These are phyloP conservation scores for Ptiloglossa arizonensis DNA, from an alignment of 1,140 invertebrate species.

Conservation along the genomic window DNA sequence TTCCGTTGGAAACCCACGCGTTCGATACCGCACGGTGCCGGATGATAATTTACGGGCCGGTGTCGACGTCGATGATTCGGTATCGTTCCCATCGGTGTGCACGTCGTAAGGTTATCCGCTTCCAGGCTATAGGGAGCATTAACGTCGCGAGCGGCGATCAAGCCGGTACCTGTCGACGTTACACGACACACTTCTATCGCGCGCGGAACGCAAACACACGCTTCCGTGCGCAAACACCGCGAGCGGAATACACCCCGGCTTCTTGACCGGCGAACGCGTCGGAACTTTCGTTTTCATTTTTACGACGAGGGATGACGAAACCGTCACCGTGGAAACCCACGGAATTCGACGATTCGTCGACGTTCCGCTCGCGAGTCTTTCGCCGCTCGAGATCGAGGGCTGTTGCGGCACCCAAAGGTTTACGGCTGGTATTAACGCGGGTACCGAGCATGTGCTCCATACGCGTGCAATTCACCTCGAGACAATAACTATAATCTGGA, in stretches of 20 bases:
- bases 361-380: no score
- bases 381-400: no score
- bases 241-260: neutral
- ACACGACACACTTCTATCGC: conserved; percentile 32
- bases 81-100: neutral
- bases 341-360: neutral
- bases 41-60: no score
- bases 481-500: no score
- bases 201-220: conserved; percentile 28
- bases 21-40: no score
- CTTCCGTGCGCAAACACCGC: conserved; percentile 28
- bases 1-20: no score
- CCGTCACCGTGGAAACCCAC: neutral
- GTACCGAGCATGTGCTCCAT: no score
- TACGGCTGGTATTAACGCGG: no score
- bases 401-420: no score
- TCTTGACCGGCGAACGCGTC: neutral
- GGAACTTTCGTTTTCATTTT: conserved; percentile 49
- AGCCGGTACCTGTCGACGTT: conserved; percentile 36
- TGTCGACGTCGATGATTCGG: no score
- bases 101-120: conserved; percentile 42
- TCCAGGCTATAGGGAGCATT: conserved; percentile 49
- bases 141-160: conserved; percentile 43
- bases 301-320: neutral
- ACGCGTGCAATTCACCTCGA: no score